Percentiles rank a stretch among this genome's conserved stretches.
Conservation (phyloP, 2,797 vertebrate genomes). For the Anomalospiza imberbis region DNA sequence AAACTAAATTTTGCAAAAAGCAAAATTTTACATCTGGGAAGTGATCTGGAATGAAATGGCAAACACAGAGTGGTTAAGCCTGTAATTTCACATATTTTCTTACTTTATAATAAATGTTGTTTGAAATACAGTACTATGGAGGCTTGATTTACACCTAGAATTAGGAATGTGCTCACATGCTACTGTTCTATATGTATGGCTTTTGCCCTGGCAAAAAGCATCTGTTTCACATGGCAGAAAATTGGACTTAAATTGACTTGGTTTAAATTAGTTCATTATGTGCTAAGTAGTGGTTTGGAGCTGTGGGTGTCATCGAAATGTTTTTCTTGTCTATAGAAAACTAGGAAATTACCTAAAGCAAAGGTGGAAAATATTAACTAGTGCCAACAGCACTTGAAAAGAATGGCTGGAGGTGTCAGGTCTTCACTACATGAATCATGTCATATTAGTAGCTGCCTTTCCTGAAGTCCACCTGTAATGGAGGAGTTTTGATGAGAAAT, state of each 20-base stretch:
- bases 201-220: constrained; percentile 31
- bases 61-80: not conserved
- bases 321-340: constrained; percentile 55
- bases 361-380: constrained; percentile 53
- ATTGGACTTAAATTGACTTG: constrained; percentile 22
- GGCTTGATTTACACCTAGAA: constrained; percentile 4
- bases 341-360: constrained; percentile 52
- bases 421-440: constrained; percentile 39
- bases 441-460: constrained; percentile 22
- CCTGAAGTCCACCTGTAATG: constrained; percentile 16
- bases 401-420: constrained; percentile 14
- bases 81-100: not conserved
- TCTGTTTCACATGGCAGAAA: constrained; percentile 22
- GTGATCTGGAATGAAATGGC: not conserved
- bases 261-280: constrained; percentile 67
- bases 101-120: not conserved
- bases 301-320: constrained; percentile 46
- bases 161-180: not conserved
- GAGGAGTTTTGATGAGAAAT: not conserved
- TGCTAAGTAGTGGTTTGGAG: constrained; percentile 62
- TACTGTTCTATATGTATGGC: not conserved
- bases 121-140: not conserved
- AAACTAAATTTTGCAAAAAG: not conserved
- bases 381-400: constrained; percentile 45
- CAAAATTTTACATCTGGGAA: not conserved